phyloP scores from a whole-genome alignment of 2,113 vertebrate species.

The Lophotis ruficrista region DNA sequence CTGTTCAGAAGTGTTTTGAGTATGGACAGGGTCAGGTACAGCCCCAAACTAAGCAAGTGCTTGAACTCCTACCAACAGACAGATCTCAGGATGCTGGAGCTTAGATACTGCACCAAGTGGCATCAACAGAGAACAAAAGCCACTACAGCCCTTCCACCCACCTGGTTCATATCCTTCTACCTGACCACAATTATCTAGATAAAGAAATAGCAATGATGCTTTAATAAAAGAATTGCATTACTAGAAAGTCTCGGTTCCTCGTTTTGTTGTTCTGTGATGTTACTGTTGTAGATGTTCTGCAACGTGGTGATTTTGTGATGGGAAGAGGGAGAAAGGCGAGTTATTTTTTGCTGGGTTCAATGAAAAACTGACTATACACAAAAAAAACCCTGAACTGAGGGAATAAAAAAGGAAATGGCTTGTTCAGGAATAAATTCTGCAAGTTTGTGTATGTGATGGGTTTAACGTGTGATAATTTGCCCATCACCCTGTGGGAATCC shows the following conservation, averaged over 20 bases:
- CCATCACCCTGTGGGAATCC: neutral
- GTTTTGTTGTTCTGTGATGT: neutral
- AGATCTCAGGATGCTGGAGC: neutral
- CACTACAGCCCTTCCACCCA: accelerated
- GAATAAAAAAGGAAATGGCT: neutral
- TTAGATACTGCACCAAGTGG: neutral
- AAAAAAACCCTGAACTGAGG: neutral
- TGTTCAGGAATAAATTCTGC: neutral
- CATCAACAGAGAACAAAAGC: neutral
- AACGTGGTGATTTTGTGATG: neutral
- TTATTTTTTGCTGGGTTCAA: neutral
- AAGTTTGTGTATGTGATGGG: neutral
- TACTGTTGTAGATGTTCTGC: neutral
- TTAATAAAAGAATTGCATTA: neutral
- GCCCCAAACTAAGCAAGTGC: neutral
- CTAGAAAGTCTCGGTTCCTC: neutral
- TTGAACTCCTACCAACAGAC: neutral
- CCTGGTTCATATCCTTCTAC: neutral
- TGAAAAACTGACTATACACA: neutral
- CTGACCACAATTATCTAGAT: neutral
- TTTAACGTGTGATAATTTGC: slow-evolving; percentile 3
- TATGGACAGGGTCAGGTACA: neutral
- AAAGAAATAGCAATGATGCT: neutral
- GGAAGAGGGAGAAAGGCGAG: neutral
- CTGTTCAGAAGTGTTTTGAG: neutral